Evolutionary conservation across 2,113 vertebrate species (phyloP).

Genomic region (Pelecanus crispus): DNA sequence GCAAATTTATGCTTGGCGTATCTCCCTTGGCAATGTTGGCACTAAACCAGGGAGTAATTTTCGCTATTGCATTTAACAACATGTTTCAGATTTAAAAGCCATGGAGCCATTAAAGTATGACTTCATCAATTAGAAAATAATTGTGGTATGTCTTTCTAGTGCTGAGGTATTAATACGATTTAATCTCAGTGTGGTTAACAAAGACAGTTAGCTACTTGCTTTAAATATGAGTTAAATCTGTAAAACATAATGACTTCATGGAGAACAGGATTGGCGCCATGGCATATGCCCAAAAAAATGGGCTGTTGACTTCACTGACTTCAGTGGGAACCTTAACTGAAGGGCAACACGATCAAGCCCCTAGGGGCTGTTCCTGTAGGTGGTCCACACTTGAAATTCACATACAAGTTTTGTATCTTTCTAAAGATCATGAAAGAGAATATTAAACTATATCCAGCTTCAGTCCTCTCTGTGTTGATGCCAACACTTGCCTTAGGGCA

Average conservation of each 20-base stretch:
- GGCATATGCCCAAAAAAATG: background rate
- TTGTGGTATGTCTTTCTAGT: background rate
- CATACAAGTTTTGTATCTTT: background rate
- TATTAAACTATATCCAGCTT: background rate
- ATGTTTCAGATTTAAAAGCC: slow-evolving; percentile 16
- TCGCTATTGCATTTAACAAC: background rate
- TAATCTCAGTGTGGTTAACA: background rate
- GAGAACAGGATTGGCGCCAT: background rate
- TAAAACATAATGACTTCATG: background rate
- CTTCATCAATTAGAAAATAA: slow-evolving; percentile 33
- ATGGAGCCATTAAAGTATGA: slow-evolving; percentile 12
- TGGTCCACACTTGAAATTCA: background rate
- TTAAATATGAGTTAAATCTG: background rate
- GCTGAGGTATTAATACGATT: background rate
- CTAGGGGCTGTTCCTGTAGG: background rate
- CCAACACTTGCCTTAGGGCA: background rate
- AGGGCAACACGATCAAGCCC: accelerated
- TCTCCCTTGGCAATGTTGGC: background rate
- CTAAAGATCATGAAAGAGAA: background rate
- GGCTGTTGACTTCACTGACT: background rate
- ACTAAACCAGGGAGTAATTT: background rate
- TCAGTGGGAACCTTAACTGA: background rate
- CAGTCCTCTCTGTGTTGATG: background rate
- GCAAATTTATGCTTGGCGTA: background rate
- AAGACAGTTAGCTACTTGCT: slow-evolving; percentile 21